These are phyloP conservation scores for Poecilia gillii DNA, from an alignment of 2,797 vertebrate genomes.

Conservation along the genomic window DNA sequence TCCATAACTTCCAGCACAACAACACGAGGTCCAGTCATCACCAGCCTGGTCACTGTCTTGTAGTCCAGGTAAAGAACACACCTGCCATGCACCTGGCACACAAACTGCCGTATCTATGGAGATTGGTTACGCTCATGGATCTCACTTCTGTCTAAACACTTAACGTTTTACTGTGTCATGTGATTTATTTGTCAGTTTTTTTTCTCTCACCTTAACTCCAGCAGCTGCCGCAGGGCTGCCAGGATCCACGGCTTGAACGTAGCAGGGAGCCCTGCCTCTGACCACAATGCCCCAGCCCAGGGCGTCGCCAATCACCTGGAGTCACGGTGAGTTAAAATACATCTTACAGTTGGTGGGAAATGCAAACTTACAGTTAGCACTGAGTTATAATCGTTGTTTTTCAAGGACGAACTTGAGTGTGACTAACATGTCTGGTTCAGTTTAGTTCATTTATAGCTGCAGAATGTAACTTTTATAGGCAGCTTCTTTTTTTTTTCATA, in stretches of 20 bases:
- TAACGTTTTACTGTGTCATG: neutral
- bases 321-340: conserved; percentile 15
- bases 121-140: neutral
- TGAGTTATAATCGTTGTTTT: neutral
- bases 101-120: conserved; percentile 86
- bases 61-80: conserved; percentile 86
- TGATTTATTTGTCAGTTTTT: neutral
- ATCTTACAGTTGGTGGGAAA: neutral
- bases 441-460: no score
- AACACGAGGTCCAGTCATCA: conserved; percentile 87
- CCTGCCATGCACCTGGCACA: conserved; percentile 86
- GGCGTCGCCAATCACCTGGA: conserved; percentile 86
- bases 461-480: no score
- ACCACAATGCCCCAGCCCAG: conserved; percentile 92
- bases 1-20: conserved; percentile 89
- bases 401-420: neutral
- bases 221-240: conserved; percentile 88
- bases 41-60: conserved; percentile 83
- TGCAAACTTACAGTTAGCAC: neutral
- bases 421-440: neutral
- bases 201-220: conserved; percentile 85
- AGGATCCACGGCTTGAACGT: conserved; percentile 90
- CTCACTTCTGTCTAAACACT: neutral
- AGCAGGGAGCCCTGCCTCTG: conserved; percentile 86
- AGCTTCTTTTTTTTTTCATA: no score